Conservation (phyloP, 2,113 vertebrate species). For the Sialia sialis region DNA sequence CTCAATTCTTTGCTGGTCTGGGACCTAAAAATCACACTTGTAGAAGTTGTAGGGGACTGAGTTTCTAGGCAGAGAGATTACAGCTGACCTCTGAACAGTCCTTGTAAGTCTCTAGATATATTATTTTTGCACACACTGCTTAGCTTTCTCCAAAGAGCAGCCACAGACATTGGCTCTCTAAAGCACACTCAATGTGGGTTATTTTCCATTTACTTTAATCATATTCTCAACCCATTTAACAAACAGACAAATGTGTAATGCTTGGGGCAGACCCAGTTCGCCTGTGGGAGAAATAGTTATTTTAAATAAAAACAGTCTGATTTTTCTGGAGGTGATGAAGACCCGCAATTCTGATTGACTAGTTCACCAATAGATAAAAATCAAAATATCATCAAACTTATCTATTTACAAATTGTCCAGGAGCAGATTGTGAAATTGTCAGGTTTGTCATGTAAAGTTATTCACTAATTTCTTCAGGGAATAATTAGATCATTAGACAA, state of each 20-base stretch:
- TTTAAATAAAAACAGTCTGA: conserved; percentile 56
- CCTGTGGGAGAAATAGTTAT: conserved; percentile 53
- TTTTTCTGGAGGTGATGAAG: conserved; percentile 59
- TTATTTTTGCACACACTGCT: not conserved
- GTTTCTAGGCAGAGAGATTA: not conserved
- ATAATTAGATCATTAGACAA: conserved; percentile 63
- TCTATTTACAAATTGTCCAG: conserved; percentile 64
- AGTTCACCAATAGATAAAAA: conserved; percentile 66
- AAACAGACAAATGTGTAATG: conserved; percentile 57
- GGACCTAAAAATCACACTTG: not conserved
- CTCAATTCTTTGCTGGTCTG: not conserved
- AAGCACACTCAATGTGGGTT: not conserved
- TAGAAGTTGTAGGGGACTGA: not conserved
- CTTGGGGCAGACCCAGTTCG: conserved; percentile 63
- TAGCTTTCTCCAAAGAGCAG: not conserved
- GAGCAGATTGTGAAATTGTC: conserved; percentile 64
- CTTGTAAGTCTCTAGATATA: rapidly evolving
- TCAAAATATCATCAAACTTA: conserved; percentile 68
- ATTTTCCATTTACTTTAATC: conserved; percentile 55
- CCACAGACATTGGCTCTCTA: not conserved
- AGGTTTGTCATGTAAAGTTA: conserved; percentile 67
- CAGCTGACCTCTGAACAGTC: not conserved
- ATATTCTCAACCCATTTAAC: conserved; percentile 43
- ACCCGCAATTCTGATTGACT: conserved; percentile 64
- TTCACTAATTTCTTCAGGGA: conserved; percentile 68